A percentile compares a stretch with the other conserved stretches of the same genome.
Evolutionary conservation across 1,140 invertebrate species (phyloP).

Genomic region (Stegodyphus mimosarum): DNA sequence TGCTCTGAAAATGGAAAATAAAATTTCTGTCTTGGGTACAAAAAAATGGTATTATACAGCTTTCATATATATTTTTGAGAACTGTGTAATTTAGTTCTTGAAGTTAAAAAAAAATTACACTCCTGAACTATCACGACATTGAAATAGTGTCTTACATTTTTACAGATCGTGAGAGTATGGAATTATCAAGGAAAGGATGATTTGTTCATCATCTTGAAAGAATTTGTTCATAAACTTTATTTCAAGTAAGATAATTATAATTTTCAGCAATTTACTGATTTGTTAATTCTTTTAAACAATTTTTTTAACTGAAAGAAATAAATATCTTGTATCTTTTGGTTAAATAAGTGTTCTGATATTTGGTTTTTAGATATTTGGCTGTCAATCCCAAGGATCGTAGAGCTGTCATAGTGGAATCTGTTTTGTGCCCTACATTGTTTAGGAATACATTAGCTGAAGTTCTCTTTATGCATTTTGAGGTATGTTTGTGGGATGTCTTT

Average conservation of each 20-base stretch:
- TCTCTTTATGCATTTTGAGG: slow-evolving; percentile 92
- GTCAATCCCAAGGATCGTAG: slow-evolving; percentile 93
- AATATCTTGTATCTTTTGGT: background rate
- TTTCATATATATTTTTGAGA: too few species aligned
- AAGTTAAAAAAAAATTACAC: too few species aligned
- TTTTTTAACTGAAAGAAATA: background rate
- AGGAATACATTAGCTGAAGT: slow-evolving; percentile 90
- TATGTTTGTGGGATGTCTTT: slow-evolving; percentile 66
- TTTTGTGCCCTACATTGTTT: slow-evolving; percentile 83
- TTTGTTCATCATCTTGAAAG: slow-evolving; percentile 85
- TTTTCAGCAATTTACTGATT: too few species aligned
- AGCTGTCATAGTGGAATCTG: slow-evolving; percentile 90
- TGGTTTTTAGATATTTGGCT: slow-evolving; percentile 78
- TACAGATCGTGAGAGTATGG: slow-evolving; percentile 66
- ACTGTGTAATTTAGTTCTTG: too few species aligned
- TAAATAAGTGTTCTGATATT: slow-evolving; percentile 11
- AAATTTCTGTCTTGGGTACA: too few species aligned
- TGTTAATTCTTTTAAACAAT: background rate
- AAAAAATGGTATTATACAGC: too few species aligned
- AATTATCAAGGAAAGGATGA: slow-evolving; percentile 80
- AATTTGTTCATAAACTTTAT: slow-evolving; percentile 89
- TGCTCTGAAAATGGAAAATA: too few species aligned
- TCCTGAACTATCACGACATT: too few species aligned
- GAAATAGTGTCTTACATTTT: background rate
- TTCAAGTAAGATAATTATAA: slow-evolving; percentile 76